Base-by-base conservation (phyloP, 2,797 vertebrate species). In the Threskiornis aethiopicus region DNA sequence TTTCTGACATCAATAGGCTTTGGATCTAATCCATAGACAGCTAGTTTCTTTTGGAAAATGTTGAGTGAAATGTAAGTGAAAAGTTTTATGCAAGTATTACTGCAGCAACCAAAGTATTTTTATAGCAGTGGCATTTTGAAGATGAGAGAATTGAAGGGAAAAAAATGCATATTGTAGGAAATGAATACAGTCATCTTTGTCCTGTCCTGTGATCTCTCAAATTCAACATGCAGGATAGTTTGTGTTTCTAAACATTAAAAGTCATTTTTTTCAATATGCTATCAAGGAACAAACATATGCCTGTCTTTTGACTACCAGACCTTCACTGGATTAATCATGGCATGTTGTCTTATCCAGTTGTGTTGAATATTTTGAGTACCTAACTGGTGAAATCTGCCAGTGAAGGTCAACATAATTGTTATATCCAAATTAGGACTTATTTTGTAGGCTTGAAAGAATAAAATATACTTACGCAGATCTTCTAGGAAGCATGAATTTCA, bases 1-100 rank as follows among this genome's bases (percentile, higher is more conserved):
- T 87, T 93, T 85, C 73, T 82, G 80, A 92, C 91, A 95, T 96
- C 91, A 96, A 16, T 95, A 76, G 62, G 28, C 58, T 89, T 95
- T 94, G 84, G 39, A 92, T 93, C 59, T 94, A 80, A 86, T 81
- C 49, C 62, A 90, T 37, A 90, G 91, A 80, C 51, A 92, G 76
- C 24, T 95, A 49, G 55, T 88, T 97, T 79, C 71, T 89, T 84
- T 81, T 80, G 81, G 37, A 91, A 96, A 97, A 67, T 24, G 9
- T 35, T 91, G n/a, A 84, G 35, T 61, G 90, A 97, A 97, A 95
- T 77, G 46, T 82, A 91, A 66, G 51, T 81, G 66, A 91, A 92
- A 97, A 95, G 73, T 95, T 90, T 61, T 47, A 89, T 51, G 41
- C 10, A 42, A 47, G n/a, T 95, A 84, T 79, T 96, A 83, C 59